Evolutionary conservation across 1,140 invertebrate species (phyloP), one percentile per base, ranked within the genome.

Genomic region (Myzus persicae): DNA sequence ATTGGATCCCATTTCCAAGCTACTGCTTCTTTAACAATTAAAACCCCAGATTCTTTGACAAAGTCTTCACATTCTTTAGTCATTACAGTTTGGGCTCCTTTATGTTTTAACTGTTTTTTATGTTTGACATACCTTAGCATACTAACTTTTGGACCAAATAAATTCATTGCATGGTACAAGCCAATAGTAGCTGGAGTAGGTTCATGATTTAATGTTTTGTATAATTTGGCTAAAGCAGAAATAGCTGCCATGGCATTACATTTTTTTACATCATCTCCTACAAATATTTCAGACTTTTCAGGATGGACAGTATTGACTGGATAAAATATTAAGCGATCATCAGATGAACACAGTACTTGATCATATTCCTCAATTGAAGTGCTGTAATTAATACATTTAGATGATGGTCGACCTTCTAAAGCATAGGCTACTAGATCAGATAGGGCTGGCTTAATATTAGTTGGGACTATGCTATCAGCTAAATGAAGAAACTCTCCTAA

Each of bases 1-100:
- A 98, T 97, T 38, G 97, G 96, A 94, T 97, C 97, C 98, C 98
- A 98, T 95, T 98, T 97, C 98, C 98, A 99, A 18, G 96, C 95
- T 54, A 96, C 96, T 22, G 96, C 96, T 94, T 97, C 97, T 93
- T 97, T 97, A 94, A 96, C 96, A 38, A 96, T 96, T 92, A 98
- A 95, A 3, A 98, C 98, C 46, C 97, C 96, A 0, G 97, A 97
- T 93, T 98, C 97, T 94, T 96, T 96, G 3, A 98, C 96, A 87
- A 96, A 96, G 94, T 98, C 97, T 94, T 96, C 96, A 91, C 95
- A 95, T 93, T 96, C 96, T 94, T 95, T 96, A n/a, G 94, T 67
- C 85, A 88, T 67, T n/a, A 85, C 67, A 59, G 38, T 24, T 44
- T 85, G 92, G 14, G 48, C 8, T 67, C 54, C 93, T 48, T 93